A percentile compares a stretch with the other conserved stretches of the same genome.
phyloP scores from a whole-genome alignment of 2,797 vertebrate species.

The Ctenopoma multispine region DNA sequence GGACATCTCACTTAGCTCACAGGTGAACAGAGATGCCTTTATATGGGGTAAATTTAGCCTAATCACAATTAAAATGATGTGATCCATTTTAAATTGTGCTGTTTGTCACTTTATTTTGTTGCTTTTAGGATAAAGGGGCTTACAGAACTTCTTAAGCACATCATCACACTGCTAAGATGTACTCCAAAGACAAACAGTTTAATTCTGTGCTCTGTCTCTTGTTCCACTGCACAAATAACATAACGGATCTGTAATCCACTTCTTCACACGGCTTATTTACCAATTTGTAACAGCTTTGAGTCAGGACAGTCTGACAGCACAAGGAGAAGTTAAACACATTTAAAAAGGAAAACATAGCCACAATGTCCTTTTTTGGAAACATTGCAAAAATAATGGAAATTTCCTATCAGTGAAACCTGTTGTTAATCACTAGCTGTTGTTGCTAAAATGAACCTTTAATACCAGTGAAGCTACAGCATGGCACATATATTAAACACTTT shows the following conservation, averaged over 20 bases:
- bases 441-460: neutral
- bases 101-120: neutral
- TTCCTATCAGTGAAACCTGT: neutral
- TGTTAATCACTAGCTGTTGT: neutral
- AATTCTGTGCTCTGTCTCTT: constrained; percentile 8
- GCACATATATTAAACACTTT: no score
- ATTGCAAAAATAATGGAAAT: neutral
- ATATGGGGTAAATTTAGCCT: neutral
- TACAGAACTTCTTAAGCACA: neutral
- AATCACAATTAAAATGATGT: neutral
- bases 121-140: neutral
- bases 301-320: constrained; percentile 5
- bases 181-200: constrained; percentile 19
- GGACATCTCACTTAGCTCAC: neutral
- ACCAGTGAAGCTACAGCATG: neutral
- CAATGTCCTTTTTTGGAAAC: neutral
- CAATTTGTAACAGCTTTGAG: constrained; percentile 19
- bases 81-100: neutral
- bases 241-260: constrained; percentile 24
- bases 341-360: neutral
- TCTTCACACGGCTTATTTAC: constrained; percentile 5
- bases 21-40: neutral
- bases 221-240: constrained; percentile 30
- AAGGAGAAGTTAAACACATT: constrained; percentile 1
- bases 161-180: constrained; percentile 14